These are phyloP conservation scores for Limulus polyphemus DNA, from an alignment of 2,888 invertebrate genomes.

Conservation along the genomic window DNA sequence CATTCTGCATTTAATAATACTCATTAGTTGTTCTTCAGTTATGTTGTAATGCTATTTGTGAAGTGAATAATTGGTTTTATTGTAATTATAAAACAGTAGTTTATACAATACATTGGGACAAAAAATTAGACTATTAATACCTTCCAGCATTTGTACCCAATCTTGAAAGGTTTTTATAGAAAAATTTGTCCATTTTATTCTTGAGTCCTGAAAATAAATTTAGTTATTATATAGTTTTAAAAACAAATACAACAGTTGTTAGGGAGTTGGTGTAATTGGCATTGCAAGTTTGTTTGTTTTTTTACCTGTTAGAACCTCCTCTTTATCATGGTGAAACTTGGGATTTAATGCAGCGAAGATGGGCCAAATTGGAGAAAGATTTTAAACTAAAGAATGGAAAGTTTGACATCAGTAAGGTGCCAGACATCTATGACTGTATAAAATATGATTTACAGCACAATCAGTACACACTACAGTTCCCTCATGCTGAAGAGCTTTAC, in stretches of 20 bases:
- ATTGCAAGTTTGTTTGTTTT: too few relatives aligned
- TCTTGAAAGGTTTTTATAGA: too few relatives aligned
- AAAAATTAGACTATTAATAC: too few relatives aligned
- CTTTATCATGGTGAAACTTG: constrained; percentile 97
- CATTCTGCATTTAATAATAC: too few relatives aligned
- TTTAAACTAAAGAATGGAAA: constrained; percentile 83
- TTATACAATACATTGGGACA: too few relatives aligned
- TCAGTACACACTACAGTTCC: constrained; percentile 83
- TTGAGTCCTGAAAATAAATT: constrained; percentile 20
- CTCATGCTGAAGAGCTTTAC: constrained; percentile 77
- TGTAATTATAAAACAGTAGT: too few relatives aligned
- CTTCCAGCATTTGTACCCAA: too few relatives aligned
- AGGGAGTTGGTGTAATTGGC: too few relatives aligned
- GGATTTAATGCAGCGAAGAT: constrained; percentile 93
- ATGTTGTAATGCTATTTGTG: too few relatives aligned
- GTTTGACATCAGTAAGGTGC: constrained; percentile 97
- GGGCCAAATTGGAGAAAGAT: constrained; percentile 97
- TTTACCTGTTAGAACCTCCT: constrained; percentile 54
- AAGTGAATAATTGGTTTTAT: too few relatives aligned
- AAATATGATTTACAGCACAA: constrained; percentile 98
- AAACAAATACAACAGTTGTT: background rate
- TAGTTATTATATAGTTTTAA: constrained; percentile 1
- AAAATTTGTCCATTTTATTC: too few relatives aligned
- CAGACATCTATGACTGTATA: constrained; percentile 98
- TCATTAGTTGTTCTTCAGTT: too few relatives aligned